Evolutionary conservation across 2,113 vertebrate genomes (phyloP), one percentile per base, ranked within the genome.

Genomic region (Sylvia atricapilla): DNA sequence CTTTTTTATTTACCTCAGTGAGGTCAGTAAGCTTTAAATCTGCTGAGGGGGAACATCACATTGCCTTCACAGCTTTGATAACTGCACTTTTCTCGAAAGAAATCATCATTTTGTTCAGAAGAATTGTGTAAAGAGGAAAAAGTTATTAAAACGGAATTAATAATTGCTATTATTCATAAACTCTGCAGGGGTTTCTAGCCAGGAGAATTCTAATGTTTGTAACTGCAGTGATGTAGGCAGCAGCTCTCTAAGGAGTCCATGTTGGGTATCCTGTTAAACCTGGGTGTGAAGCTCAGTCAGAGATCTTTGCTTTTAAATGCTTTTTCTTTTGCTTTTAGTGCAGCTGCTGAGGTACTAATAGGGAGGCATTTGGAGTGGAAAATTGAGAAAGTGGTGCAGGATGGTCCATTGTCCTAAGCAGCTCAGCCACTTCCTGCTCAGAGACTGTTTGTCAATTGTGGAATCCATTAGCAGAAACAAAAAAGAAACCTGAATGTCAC

Each of bases 1-100:
- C 83, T 99, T 99, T 96, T 99, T 99, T 98, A 99, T 99, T 98
- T 99, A 99, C 98, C 99, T 99, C 97, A 99, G 99, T 95, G 99
- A 99, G 99, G 99, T 99, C 89, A 98, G 99, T 97, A 44, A 53
- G 59, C 46, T 85, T 21, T 43, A 47, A 5, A 70, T 67, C 67
- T 63, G 21, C 28, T 52, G 18, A 66, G 58, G 6, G n/a, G 20
- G 19, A 79, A 66, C 13, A 35, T 73, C 52, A 19, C 14, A 10
- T 24, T 66, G 7, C 44, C 31, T 84, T 28, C 3, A 1, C 41
- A 37, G 49, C 50, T 86, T 68, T 77, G 52, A 11, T 83, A 60
- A 49, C 53, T 70, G n/a, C 27, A 22, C 35, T 64, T 59, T 47
- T 78, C 41, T 72, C 1, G 0, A 18, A 83, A 70, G 30, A 69